These are phyloP conservation scores for Acridotheres tristis DNA, from an alignment of 2,797 vertebrate genomes.

Conservation along the genomic window DNA sequence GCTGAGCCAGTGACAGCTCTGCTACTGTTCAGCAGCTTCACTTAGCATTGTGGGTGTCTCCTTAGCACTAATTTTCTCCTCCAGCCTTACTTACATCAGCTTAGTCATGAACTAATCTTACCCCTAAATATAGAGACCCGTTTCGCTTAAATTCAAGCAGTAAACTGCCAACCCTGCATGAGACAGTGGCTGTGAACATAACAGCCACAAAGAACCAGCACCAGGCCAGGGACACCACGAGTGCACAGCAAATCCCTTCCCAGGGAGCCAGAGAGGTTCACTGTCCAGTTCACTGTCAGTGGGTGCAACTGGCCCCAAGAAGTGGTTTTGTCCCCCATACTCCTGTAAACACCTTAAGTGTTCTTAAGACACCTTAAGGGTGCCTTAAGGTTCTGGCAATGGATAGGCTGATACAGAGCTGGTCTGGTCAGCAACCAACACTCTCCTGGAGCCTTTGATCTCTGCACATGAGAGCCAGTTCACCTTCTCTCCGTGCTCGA, in stretches of 20 bases:
- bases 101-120: not conserved
- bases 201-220: not conserved
- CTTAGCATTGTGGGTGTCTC: not conserved
- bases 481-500: constrained; percentile 91
- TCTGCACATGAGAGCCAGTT: constrained; percentile 88
- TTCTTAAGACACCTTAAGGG: too few species aligned
- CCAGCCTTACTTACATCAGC: not conserved
- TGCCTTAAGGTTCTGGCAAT: constrained; percentile 69
- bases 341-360: not conserved
- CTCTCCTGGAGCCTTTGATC: constrained; percentile 82
- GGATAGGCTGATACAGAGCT: constrained; percentile 82
- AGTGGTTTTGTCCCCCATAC: not conserved
- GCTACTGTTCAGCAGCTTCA: not conserved
- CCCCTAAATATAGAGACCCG: not conserved
- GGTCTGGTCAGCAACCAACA: constrained; percentile 92
- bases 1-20: not conserved
- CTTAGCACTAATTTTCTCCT: not conserved
- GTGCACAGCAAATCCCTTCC: not conserved
- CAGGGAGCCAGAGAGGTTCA: fast-evolving
- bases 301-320: not conserved
- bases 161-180: not conserved
- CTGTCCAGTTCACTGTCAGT: not conserved
- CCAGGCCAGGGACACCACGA: fast-evolving
- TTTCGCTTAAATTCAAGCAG: not conserved
- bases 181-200: not conserved